A percentile compares a stretch with the other conserved stretches of the same genome.
These are phyloP conservation scores for Rhabdomys dilectus DNA, from an alignment of 2,113 vertebrate species.

Conservation along the genomic window DNA sequence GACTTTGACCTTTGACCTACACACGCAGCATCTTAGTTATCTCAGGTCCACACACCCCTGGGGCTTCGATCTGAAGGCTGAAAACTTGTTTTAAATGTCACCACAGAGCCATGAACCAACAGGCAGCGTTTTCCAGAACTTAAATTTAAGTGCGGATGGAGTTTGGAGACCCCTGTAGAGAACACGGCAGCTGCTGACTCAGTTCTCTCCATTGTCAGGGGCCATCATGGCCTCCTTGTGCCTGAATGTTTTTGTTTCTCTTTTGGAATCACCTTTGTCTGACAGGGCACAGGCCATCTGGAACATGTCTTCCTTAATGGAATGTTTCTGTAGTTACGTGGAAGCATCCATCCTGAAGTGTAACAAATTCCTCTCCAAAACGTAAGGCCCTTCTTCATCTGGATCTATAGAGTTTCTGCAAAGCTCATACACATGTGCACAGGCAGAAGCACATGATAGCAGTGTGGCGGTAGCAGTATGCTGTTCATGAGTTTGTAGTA, in stretches of 20 bases:
- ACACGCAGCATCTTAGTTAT: neutral
- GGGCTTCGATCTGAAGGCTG: neutral
- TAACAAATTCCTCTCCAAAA: conserved; percentile 95
- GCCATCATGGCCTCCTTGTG: rapidly evolving
- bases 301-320: conserved; percentile 86
- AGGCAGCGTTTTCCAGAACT: neutral
- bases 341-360: conserved; percentile 98
- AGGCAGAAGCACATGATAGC: rapidly evolving
- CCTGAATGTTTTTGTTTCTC: neutral
- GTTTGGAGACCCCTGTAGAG: neutral
- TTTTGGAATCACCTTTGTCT: neutral
- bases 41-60: neutral
- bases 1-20: rapidly evolving
- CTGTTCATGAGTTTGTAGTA: neutral
- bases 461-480: rapidly evolving
- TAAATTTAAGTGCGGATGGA: neutral
- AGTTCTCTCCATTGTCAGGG: neutral
- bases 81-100: neutral
- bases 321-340: conserved; percentile 90
- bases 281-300: neutral
- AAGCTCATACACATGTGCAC: rapidly evolving
- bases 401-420: neutral
- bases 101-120: neutral
- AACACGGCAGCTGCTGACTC: neutral
- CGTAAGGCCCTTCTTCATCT: conserved; percentile 86